phyloP scores from a whole-genome alignment of 2,113 vertebrate species.

The Tricholaema leucomelas region DNA sequence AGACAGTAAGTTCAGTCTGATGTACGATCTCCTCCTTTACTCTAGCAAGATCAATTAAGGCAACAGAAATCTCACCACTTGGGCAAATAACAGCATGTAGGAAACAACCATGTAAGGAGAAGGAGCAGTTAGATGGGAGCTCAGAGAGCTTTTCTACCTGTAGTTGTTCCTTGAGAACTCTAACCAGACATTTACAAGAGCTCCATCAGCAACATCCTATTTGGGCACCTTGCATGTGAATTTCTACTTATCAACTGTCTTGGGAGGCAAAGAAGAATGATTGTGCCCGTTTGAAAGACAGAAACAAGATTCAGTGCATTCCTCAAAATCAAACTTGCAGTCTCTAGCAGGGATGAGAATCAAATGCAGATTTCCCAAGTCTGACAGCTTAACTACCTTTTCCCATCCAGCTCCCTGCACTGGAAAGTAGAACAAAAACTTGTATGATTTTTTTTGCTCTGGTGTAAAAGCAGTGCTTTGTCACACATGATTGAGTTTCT shows the following conservation, averaged over 20 bases:
- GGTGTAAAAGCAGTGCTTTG: not conserved
- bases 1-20: not conserved
- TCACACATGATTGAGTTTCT: not conserved
- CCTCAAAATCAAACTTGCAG: not conserved
- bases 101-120: not conserved
- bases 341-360: not conserved
- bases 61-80: not conserved
- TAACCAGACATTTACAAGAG: not conserved
- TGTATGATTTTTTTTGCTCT: fast-evolving
- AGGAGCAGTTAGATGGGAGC: not conserved
- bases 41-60: not conserved
- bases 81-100: not conserved
- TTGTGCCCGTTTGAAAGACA: not conserved
- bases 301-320: not conserved
- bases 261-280: not conserved
- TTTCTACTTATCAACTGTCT: not conserved
- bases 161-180: not conserved
- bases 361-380: not conserved
- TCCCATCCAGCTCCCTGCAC: not conserved
- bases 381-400: not conserved
- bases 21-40: not conserved
- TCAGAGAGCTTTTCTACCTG: not conserved
- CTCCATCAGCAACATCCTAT: not conserved
- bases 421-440: not conserved
- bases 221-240: not conserved